These are phyloP conservation scores for Rotaria socialis DNA, from an alignment of 2,888 invertebrate species.

Conservation along the genomic window DNA sequence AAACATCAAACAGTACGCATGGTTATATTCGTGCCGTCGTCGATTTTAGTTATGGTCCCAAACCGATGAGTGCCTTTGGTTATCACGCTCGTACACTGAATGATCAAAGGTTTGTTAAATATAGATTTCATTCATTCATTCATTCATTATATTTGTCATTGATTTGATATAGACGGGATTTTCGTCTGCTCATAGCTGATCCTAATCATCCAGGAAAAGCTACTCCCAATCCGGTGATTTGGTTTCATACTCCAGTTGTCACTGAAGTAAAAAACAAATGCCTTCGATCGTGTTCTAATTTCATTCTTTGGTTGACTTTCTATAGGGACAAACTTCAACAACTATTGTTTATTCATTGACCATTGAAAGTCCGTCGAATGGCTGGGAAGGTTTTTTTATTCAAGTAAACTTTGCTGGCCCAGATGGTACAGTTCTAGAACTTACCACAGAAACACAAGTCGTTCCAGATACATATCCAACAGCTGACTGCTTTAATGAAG, in stretches of 20 bases:
- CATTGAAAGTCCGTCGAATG: conserved; percentile 46
- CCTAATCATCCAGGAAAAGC: conserved; percentile 50
- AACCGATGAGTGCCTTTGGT: conserved; percentile 39
- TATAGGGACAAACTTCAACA: neutral
- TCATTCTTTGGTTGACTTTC: neutral
- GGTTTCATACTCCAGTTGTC: conserved; percentile 48
- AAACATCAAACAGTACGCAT: conserved; percentile 38
- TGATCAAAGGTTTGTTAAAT: conserved; percentile 28
- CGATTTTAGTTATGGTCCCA: conserved; percentile 35
- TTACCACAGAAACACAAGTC: conserved; percentile 52
- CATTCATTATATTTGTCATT: too few species aligned
- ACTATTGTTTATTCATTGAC: conserved; percentile 42
- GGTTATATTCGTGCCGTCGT: conserved; percentile 39
- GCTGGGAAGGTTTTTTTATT: conserved; percentile 47
- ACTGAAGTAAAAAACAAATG: neutral
- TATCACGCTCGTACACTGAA: conserved; percentile 44
- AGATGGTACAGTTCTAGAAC: conserved; percentile 49
- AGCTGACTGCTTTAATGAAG: conserved; percentile 50
- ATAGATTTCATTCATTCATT: neutral
- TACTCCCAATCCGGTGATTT: conserved; percentile 51
- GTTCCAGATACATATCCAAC: conserved; percentile 52
- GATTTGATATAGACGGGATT: conserved; percentile 50
- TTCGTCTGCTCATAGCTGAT: conserved; percentile 51
- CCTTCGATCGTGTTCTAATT: neutral
- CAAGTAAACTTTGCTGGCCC: conserved; percentile 50